Evolutionary conservation across 2,888 invertebrate genomes (phyloP), one percentile per base, ranked within the genome.

Genomic region (Podotricha telesiphe): DNA sequence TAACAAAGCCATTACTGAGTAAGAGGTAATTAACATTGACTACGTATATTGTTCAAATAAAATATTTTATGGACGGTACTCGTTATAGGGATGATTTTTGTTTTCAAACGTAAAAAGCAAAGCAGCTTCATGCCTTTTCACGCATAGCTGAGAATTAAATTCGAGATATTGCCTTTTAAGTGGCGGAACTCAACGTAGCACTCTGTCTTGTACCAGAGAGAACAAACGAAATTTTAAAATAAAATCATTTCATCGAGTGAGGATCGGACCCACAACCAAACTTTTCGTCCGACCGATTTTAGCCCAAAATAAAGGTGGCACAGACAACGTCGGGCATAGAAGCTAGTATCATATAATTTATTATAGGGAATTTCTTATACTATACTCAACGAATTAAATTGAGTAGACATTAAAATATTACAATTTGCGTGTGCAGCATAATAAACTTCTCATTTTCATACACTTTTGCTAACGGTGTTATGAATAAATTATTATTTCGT

Each of bases 401-500:
- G 3, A 42, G 10, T 45, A 15, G n/a, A 42, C 2, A 59, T 59
- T 42, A 42, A 0, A 55, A 55, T 34, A 55, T 34, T 17, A 34
- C 34, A 55, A 10, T 34, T 55, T 34, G 55, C 55, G 55, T 55
- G 34, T 55, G 10, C n/a, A 17, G 17, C n/a, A 53, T 34, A 53
- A n/a, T 34, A 10, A 28, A 28, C 34, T 11, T 17, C 55, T 37
- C 34, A 37, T 55, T 55, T 55, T 34, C 11, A 55, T 13, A 37
- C 55, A 37, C 34, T 37, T 55, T 55, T 55, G 34, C 55, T 19
- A 2, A 37, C 55, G 6, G 55, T 37, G 34, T 37, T 37, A 19
- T 5, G 55, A 55, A 55, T 55, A 55, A 37, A 19, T 37, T 17
- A 55, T 17, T 53, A 17, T 34, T 13, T 37, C 34, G 17, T 11